Evolutionary conservation across 2,113 vertebrate species (phyloP).

Genomic region (Mus musculus): GRCm39 chr5:37603001-37603500

Average conservation of each 20-base stretch:
- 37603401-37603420: not conserved
- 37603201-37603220: not conserved
- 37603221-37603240: too few relatives aligned
- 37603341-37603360: not conserved
- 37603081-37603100: not conserved
- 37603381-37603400: not conserved
- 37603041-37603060: not conserved
- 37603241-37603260: not conserved
- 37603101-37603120: too few relatives aligned
- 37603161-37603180: not conserved
- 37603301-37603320: too few relatives aligned
- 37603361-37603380: not conserved
- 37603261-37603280: not conserved
- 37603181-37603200: not conserved
- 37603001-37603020: not conserved
- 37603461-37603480: not conserved
- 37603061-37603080: not conserved
- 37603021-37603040: not conserved
- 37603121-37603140: not conserved
- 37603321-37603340: accelerated
- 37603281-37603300: too few relatives aligned
- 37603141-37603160: too few relatives aligned
- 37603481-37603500: accelerated
- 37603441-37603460: not conserved
- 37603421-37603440: not conserved